These are phyloP conservation scores for Coracopsis vasa DNA, from an alignment of 2,113 vertebrate species.

Conservation along the genomic window DNA sequence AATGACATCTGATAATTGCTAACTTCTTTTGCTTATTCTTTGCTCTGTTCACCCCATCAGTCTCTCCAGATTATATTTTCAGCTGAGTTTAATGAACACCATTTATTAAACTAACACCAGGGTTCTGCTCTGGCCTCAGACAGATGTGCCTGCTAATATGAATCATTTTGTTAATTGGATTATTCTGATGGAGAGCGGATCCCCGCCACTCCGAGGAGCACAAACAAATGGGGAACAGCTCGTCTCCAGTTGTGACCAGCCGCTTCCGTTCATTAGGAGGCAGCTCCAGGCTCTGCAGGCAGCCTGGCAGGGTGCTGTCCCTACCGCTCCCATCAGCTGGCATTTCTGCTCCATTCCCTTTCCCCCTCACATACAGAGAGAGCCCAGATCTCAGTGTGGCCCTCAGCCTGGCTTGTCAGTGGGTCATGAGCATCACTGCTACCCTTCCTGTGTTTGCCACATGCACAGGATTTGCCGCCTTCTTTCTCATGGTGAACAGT, in stretches of 20 bases:
- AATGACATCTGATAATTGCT: slow-evolving; percentile 73
- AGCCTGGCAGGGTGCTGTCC: slow-evolving; percentile 23
- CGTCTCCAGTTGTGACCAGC: slow-evolving; percentile 50
- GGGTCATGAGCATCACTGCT: background rate
- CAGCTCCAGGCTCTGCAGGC: slow-evolving; percentile 9
- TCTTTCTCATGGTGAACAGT: accelerated
- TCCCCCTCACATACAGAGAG: background rate
- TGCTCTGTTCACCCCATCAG: slow-evolving; percentile 71
- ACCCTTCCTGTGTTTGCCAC: background rate
- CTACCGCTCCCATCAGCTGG: background rate
- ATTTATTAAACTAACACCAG: slow-evolving; percentile 78
- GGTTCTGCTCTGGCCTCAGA: slow-evolving; percentile 74
- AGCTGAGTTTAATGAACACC: slow-evolving; percentile 76
- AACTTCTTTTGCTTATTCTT: slow-evolving; percentile 74
- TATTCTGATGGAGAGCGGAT: slow-evolving; percentile 72
- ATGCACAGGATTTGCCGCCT: background rate
- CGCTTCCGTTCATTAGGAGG: slow-evolving; percentile 31
- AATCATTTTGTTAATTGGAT: slow-evolving; percentile 78
- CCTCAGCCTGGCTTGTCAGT: background rate
- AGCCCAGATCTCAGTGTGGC: background rate
- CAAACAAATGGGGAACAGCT: slow-evolving; percentile 57
- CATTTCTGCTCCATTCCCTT: background rate
- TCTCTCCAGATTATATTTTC: slow-evolving; percentile 78
- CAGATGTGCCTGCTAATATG: slow-evolving; percentile 75
- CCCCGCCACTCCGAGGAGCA: slow-evolving; percentile 38